A percentile compares a stretch with the other conserved stretches of the same genome.
These are phyloP conservation scores for Dasyurus viverrinus DNA, from an alignment of 2,113 vertebrate species.

Conservation along the genomic window DNA sequence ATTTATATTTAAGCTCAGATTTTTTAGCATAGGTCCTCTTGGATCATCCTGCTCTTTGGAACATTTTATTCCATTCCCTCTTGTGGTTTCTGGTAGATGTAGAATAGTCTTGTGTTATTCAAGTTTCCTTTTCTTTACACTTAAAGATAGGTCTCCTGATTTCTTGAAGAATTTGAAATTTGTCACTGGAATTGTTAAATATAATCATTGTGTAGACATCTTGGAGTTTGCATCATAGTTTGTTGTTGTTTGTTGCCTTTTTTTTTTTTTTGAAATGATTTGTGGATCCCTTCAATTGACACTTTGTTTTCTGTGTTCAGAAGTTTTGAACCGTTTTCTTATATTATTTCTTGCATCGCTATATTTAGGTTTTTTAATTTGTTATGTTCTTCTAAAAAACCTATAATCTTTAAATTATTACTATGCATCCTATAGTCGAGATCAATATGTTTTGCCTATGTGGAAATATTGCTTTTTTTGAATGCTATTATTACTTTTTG, in stretches of 20 bases:
- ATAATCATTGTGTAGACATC: not conserved
- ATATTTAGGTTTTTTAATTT: not conserved
- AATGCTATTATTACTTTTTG: not conserved
- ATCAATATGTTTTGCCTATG: not conserved
- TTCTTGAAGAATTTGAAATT: not conserved
- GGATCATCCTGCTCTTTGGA: not conserved
- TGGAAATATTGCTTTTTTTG: not conserved
- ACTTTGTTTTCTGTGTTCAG: not conserved
- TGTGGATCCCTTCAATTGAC: not conserved
- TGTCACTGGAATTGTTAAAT: not conserved
- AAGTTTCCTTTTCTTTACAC: not conserved
- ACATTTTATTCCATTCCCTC: not conserved
- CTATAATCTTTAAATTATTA: not conserved
- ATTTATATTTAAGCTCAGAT: not conserved
- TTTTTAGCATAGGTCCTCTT: not conserved
- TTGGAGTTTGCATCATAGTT: not conserved
- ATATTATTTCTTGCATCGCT: not conserved
- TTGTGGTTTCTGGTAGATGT: not conserved
- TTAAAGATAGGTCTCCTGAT: not conserved
- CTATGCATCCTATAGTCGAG: not conserved
- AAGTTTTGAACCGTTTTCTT: not conserved
- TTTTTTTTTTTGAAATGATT: not conserved
- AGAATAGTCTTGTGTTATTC: not conserved
- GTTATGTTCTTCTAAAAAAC: not conserved
- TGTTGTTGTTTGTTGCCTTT: not conserved